Conservation (phyloP, 2,113 vertebrate genomes). For the Platichthys stellatus region DNA sequence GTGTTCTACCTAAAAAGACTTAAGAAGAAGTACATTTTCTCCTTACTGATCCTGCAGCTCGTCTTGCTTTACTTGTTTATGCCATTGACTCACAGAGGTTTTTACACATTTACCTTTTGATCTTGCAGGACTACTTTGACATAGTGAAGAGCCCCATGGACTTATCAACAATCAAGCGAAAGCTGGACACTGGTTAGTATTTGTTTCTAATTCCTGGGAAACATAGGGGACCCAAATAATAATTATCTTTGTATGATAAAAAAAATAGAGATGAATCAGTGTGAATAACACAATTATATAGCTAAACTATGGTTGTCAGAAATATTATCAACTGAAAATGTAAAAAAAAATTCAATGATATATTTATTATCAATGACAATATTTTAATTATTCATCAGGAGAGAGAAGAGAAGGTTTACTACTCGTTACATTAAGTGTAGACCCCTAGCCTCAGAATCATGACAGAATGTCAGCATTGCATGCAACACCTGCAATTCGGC, state of each 20-base stretch:
- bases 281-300: too few species aligned
- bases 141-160: conserved; percentile 99
- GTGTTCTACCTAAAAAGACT: neutral
- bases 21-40: neutral
- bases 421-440: too few species aligned
- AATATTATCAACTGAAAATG: too few species aligned
- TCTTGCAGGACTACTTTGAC: conserved; percentile 96
- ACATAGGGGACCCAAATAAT: neutral
- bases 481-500: too few species aligned
- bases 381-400: too few species aligned
- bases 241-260: neutral
- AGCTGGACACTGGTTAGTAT: conserved; percentile 94
- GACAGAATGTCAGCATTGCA: too few species aligned
- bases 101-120: conserved; percentile 4
- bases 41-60: neutral
- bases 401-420: too few species aligned
- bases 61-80: neutral
- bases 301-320: too few species aligned
- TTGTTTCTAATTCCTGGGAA: neutral
- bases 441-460: too few species aligned
- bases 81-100: neutral
- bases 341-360: too few species aligned
- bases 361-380: too few species aligned
- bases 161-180: conserved; percentile 97
- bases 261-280: too few species aligned